Percentiles rank a stretch among this genome's conserved stretches.
These are phyloP conservation scores for Pandemis corylana DNA, from an alignment of 2,888 invertebrate genomes.

Conservation along the genomic window DNA sequence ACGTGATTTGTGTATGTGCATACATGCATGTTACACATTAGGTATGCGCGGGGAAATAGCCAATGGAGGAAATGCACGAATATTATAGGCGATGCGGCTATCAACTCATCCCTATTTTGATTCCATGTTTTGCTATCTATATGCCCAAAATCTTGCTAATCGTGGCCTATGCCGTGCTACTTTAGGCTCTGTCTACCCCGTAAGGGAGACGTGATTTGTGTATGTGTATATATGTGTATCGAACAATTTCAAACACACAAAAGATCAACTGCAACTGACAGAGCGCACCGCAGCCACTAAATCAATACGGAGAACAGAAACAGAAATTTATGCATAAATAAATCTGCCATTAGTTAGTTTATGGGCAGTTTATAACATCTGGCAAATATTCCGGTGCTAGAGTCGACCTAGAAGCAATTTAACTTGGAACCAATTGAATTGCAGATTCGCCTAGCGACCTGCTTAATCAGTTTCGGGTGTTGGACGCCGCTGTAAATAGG, in stretches of 20 bases:
- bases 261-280: constrained; percentile 27
- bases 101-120: too few species aligned
- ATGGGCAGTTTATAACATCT: constrained; percentile 70
- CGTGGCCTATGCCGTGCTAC: too few species aligned
- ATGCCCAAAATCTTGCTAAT: too few species aligned
- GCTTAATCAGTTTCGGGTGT: constrained; percentile 40
- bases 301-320: constrained; percentile 41
- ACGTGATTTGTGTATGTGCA: too few species aligned
- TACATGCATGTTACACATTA: too few species aligned
- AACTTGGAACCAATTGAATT: constrained; percentile 66
- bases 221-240: too few species aligned
- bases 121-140: too few species aligned
- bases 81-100: too few species aligned
- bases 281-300: constrained; percentile 29
- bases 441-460: constrained; percentile 57
- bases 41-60: too few species aligned
- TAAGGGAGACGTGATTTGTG: too few species aligned
- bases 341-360: constrained; percentile 66
- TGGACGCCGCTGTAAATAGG: constrained; percentile 26
- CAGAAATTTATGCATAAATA: constrained; percentile 62
- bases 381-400: constrained; percentile 68
- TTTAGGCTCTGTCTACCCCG: too few species aligned
- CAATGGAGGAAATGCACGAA: too few species aligned
- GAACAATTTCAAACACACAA: neutral
- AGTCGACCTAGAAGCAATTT: constrained; percentile 64